Evolutionary conservation across 2,888 invertebrate genomes (phyloP).

Genomic region (Diaperis boleti): DNA sequence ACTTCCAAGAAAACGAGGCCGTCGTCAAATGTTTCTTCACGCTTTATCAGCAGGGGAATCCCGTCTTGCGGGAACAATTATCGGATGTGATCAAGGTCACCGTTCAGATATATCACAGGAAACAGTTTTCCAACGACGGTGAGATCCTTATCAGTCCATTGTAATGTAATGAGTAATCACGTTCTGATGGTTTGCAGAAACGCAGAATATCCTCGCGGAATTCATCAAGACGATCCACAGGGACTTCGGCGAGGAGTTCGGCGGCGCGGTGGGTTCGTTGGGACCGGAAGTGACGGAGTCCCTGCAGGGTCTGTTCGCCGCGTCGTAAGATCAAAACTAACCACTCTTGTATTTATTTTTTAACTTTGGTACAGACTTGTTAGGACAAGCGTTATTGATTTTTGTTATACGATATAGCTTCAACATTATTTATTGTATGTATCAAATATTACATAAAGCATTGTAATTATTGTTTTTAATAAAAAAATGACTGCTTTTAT

Average conservation of each 20-base stretch:
- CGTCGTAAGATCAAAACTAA: conserved; percentile 13
- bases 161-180: not conserved
- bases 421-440: conserved; percentile 32
- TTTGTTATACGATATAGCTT: conserved; percentile 27
- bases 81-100: conserved; percentile 70
- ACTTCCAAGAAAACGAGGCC: conserved; percentile 79
- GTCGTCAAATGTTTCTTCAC: conserved; percentile 75
- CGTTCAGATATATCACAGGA: conserved; percentile 70
- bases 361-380: conserved; percentile 1
- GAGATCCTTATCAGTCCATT: too few species aligned
- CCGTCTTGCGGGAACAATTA: conserved; percentile 69
- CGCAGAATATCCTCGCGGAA: conserved; percentile 66
- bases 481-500: conserved; percentile 22
- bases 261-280: conserved; percentile 64
- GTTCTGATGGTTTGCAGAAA: conserved; percentile 63
- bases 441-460: conserved; percentile 19
- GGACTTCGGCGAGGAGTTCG: conserved; percentile 72
- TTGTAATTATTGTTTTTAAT: conserved; percentile 33
- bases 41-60: conserved; percentile 74
- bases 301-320: conserved; percentile 49
- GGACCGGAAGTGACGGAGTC: conserved; percentile 62
- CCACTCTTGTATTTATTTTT: conserved; percentile 2
- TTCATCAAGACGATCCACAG: conserved; percentile 70
- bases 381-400: conserved; percentile 21
- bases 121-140: conserved; percentile 70